Evolutionary conservation across 2,113 vertebrate species (phyloP).

Genomic region (Australoheros scitulus): DNA sequence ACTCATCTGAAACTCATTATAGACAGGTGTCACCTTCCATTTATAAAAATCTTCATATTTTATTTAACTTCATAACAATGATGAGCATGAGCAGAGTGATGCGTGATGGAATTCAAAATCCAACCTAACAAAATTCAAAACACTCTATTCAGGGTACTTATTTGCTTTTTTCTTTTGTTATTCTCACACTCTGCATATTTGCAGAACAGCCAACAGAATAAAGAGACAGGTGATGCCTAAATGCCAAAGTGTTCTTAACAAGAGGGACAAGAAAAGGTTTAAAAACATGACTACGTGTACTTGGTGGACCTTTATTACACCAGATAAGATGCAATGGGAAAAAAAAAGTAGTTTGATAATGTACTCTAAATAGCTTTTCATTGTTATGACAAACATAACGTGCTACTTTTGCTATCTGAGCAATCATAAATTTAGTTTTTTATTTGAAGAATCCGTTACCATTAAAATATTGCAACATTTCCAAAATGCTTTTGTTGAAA

Average conservation of each 20-base stretch:
- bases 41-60: conserved; percentile 45
- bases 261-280: neutral
- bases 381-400: too few relatives aligned
- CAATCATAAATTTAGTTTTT: too few relatives aligned
- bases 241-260: neutral
- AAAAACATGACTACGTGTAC: neutral
- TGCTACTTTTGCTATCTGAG: too few relatives aligned
- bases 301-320: neutral
- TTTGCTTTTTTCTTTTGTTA: neutral
- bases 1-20: conserved; percentile 61
- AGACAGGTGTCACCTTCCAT: conserved; percentile 65
- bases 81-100: conserved; percentile 8
- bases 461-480: too few relatives aligned
- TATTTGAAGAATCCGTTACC: too few relatives aligned
- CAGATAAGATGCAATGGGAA: too few relatives aligned
- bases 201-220: neutral
- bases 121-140: neutral
- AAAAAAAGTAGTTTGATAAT: neutral
- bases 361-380: too few relatives aligned
- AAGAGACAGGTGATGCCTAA: neutral
- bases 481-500: too few relatives aligned
- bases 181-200: neutral
- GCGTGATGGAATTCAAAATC: neutral
- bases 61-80: conserved; percentile 17
- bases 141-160: neutral